Base-by-base conservation (phyloP, 1,140 invertebrate species). In the Goniozus legneri region DNA sequence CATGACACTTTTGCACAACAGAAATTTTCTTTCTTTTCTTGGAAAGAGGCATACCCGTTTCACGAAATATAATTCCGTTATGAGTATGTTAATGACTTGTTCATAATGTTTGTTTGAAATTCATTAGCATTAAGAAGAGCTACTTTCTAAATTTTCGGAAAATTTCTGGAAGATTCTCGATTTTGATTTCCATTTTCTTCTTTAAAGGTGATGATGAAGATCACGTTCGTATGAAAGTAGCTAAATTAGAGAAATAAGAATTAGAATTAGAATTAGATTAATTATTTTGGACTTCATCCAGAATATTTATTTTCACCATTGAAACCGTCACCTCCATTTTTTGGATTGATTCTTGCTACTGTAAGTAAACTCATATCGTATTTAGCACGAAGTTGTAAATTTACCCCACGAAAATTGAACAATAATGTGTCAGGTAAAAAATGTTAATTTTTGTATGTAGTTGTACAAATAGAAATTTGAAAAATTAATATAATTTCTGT, bases 271-370 rank as follows among this genome's bases (percentile, higher is more conserved):
- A 74, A 67, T 0, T 95, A 99, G 77, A 89, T 87, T 1, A 99
- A 91, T 69, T 99, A 91, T 75, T 89, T 97, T 12, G 92, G 99
- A 73, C 99, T 90, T 72, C 97, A 99, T 76, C 97, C 97, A 0
- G 97, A 99, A 71, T 99, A 98, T 73, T 78, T 97, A 38, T 96
- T 92, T 1, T 80, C 95, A 1, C 96, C 97, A 0, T 73, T 97
- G 39, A 88, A 87, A 53, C 95, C 97, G 0, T 97, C 93, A 22
- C 91, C 97, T 3, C 94, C 95, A 3, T 99, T 97, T 67, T 76
- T 98, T 44, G 97, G 97, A 41, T 79, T 99, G 2, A 86, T 99
- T 54, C 77, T 97, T 39, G 91, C 93, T 8, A 84, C 92, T 2
- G 82, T 85, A 44, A 85, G 85, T 13, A 88, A 88, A 69, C 73